These are phyloP conservation scores for Parauchenoglanis ngamensis DNA, from an alignment of 2,797 vertebrate species.

Conservation along the genomic window DNA sequence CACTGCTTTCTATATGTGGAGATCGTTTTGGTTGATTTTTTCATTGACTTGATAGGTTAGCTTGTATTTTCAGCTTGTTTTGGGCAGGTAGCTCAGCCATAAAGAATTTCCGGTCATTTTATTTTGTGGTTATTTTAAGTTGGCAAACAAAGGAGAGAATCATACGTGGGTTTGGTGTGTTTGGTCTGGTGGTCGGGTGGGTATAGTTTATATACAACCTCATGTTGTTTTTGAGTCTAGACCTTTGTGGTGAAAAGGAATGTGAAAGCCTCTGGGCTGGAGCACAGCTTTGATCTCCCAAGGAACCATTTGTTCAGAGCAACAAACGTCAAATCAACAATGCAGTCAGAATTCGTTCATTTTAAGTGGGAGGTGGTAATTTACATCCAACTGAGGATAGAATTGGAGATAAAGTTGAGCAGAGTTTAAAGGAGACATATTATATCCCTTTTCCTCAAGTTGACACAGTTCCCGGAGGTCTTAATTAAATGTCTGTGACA, in stretches of 20 bases:
- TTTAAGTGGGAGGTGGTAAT: neutral
- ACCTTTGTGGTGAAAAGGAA: constrained; percentile 3
- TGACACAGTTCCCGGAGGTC: too few species aligned
- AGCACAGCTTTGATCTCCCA: neutral
- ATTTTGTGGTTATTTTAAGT: constrained; percentile 12
- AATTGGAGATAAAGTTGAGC: neutral
- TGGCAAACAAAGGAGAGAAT: constrained; percentile 2
- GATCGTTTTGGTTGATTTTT: neutral
- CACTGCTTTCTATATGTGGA: neutral
- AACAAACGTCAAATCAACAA: neutral
- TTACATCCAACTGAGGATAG: neutral
- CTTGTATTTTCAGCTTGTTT: constrained; percentile 3
- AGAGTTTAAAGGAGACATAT: neutral
- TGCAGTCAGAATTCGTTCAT: neutral
- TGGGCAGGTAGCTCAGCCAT: constrained; percentile 10
- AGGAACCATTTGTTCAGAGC: neutral
- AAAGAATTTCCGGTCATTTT: constrained; percentile 5
- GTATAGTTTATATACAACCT: constrained; percentile 5
- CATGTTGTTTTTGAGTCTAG: constrained; percentile 19
- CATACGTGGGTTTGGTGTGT: constrained; percentile 4
- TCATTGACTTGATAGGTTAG: neutral
- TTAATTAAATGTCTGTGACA: too few species aligned
- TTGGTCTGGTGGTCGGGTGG: constrained; percentile 13
- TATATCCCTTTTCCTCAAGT: too few species aligned
- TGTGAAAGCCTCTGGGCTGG: neutral